These are phyloP conservation scores for Abrostola triplasia DNA, from an alignment of 2,888 invertebrate genomes.

Conservation along the genomic window DNA sequence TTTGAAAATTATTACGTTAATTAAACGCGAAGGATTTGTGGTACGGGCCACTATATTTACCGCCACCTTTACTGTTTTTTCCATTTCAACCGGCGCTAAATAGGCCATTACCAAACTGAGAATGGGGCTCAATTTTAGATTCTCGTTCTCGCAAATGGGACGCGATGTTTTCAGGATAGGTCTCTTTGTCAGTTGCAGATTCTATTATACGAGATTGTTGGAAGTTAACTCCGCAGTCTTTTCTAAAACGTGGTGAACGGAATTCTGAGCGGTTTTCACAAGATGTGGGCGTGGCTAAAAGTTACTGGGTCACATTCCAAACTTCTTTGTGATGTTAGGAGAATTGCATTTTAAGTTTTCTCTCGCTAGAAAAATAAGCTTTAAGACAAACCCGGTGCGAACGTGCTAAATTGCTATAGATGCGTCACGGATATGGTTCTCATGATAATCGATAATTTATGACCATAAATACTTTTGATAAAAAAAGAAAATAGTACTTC, in stretches of 20 bases:
- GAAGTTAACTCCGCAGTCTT: slow-evolving; percentile 47
- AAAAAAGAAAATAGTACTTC: no score
- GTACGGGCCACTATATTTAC: slow-evolving; percentile 40
- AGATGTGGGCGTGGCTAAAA: slow-evolving; percentile 39
- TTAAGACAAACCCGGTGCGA: no score
- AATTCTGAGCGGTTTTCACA: slow-evolving; percentile 42
- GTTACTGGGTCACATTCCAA: slow-evolving; percentile 35
- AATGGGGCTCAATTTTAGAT: slow-evolving; percentile 38
- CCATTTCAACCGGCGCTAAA: slow-evolving; percentile 37
- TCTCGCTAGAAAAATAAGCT: no score
- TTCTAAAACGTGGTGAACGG: slow-evolving; percentile 40
- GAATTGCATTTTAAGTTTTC: no score
- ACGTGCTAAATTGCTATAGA: no score
- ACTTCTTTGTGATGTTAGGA: slow-evolving; percentile 15
- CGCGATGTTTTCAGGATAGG: slow-evolving; percentile 42
- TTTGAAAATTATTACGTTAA: slow-evolving; percentile 56
- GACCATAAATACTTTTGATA: no score
- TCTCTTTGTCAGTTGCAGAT: slow-evolving; percentile 51
- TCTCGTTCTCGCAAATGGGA: slow-evolving; percentile 42
- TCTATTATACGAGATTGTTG: slow-evolving; percentile 49
- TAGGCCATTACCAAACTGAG: slow-evolving; percentile 47
- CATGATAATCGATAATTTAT: no score
- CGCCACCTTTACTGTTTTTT: slow-evolving; percentile 27
- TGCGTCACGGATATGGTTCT: no score
- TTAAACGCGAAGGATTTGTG: slow-evolving; percentile 56